A percentile compares a stretch with the other conserved stretches of the same genome.
Evolutionary conservation across 2,888 invertebrate genomes (phyloP).

Genomic region (Philhelius pedissequus): DNA sequence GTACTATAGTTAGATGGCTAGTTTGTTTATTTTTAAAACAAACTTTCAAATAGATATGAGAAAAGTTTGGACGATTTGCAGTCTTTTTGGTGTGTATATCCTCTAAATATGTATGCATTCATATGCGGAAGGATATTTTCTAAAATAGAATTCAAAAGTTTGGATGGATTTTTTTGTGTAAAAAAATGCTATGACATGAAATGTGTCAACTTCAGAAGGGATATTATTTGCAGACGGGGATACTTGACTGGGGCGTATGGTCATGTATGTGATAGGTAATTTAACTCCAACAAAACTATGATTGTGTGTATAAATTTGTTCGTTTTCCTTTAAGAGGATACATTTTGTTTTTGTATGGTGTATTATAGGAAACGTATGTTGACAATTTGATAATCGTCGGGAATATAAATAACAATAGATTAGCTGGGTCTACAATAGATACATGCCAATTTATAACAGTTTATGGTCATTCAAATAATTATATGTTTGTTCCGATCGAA

Average conservation of each 20-base stretch:
- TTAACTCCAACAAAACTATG: too few species aligned
- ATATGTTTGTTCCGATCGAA: too few species aligned
- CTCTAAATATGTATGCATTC: neutral
- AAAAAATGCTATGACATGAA: neutral
- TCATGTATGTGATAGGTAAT: neutral
- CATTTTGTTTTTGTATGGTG: too few species aligned
- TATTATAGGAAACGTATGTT: too few species aligned
- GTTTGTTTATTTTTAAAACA: neutral
- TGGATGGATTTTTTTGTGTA: neutral
- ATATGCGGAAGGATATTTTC: neutral
- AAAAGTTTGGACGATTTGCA: slow-evolving; percentile 17
- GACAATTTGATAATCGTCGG: too few species aligned
- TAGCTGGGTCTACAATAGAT: too few species aligned
- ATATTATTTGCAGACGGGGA: neutral
- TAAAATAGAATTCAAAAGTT: slow-evolving; percentile 27
- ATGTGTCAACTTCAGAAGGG: neutral
- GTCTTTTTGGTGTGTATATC: neutral
- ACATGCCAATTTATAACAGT: too few species aligned
- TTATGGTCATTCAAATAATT: too few species aligned
- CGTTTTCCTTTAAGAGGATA: too few species aligned
- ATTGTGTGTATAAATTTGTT: too few species aligned
- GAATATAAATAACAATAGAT: too few species aligned
- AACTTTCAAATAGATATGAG: neutral
- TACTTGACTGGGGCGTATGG: too few species aligned
- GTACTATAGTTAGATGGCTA: neutral